These are phyloP conservation scores for Anolis carolinensis DNA, from an alignment of 2,113 vertebrate species.

Conservation along the genomic window DNA sequence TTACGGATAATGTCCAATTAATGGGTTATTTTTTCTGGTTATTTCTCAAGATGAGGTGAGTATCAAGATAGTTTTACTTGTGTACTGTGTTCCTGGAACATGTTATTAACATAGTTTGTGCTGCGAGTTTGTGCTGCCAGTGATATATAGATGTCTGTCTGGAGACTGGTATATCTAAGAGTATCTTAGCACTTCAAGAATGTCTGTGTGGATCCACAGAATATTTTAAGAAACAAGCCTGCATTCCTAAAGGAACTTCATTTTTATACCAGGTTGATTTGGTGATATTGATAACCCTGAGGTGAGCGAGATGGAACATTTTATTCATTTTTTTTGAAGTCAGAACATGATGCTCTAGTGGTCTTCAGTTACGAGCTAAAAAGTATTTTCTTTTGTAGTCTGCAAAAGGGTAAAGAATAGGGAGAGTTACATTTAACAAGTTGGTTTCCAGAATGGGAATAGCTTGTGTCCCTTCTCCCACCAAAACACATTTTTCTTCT, in stretches of 20 bases:
- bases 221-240: neutral
- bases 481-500: neutral
- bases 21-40: too few species aligned
- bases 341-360: accelerated
- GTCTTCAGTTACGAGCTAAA: neutral
- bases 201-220: slow-evolving; percentile 7
- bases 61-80: too few species aligned
- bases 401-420: neutral
- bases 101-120: neutral
- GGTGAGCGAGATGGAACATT: slow-evolving; percentile 6
- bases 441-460: neutral
- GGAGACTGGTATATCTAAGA: neutral
- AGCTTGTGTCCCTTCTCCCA: neutral
- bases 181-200: neutral
- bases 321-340: neutral
- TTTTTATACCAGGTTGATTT: neutral
- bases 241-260: neutral
- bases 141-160: too few species aligned
- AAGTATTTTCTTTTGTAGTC: neutral
- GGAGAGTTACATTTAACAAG: neutral
- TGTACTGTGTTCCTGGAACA: neutral
- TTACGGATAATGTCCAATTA: too few species aligned
- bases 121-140: neutral
- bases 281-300: neutral
- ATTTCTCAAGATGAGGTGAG: too few species aligned